Evolutionary conservation across 2,113 vertebrate species (phyloP).

Genomic region (Saccopteryx bilineata): DNA sequence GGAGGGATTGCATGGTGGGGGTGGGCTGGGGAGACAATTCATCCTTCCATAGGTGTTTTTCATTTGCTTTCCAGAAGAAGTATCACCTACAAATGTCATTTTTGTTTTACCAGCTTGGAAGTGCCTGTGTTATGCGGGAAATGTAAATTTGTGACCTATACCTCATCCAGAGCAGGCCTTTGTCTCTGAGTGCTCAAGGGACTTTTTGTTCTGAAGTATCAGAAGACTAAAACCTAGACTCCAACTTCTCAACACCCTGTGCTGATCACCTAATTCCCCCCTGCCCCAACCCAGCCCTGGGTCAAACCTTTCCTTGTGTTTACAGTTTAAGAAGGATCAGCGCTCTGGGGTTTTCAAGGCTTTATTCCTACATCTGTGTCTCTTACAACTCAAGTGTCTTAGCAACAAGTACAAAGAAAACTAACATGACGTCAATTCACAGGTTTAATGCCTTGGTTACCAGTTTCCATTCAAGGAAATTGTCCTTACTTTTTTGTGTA

Average conservation of each 20-base stretch:
- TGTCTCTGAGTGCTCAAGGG: neutral
- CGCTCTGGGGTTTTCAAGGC: neutral
- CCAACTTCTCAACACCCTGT: neutral
- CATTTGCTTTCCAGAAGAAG: neutral
- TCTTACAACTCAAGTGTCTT: neutral
- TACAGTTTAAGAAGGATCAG: neutral
- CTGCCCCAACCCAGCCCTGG: too few species aligned
- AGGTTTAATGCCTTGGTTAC: neutral
- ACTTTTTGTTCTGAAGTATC: neutral
- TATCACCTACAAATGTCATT: neutral
- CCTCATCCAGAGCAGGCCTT: fast-evolving
- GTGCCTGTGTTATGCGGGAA: neutral
- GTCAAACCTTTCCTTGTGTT: neutral
- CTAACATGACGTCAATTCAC: neutral
- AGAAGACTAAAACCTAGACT: neutral
- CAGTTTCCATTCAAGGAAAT: neutral
- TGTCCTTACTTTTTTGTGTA: neutral
- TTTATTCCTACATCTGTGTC: neutral
- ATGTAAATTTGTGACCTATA: neutral
- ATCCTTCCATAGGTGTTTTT: neutral
- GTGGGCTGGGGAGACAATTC: neutral
- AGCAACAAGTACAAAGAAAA: neutral
- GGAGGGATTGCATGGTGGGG: neutral
- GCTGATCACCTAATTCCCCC: neutral
- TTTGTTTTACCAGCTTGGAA: neutral